Evolutionary conservation across 2,888 invertebrate species (phyloP), one percentile per base, ranked within the genome.

Genomic region (Trissoscelio sp.): DNA sequence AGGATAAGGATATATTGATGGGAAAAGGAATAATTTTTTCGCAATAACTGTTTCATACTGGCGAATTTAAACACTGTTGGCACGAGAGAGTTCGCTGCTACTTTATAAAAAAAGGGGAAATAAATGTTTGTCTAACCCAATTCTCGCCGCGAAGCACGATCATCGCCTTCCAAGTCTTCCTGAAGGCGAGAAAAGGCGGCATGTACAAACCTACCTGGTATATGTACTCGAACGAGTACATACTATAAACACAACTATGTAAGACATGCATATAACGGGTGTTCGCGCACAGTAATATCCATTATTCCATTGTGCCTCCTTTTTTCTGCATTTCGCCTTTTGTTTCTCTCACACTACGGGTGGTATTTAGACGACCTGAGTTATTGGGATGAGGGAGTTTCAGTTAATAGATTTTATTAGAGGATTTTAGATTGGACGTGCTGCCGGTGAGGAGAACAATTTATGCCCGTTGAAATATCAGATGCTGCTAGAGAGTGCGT

Each of bases 91-190:
- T n/a, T n/a, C n/a, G n/a, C n/a, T n/a, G n/a, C 34, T 9, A 11
- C 55, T 46, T 48, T 37, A 22, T 44, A 51, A 77, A 77, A 77
- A 46, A 34, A 9, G 42, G 55, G 24, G 60, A n/a, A 78, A 70
- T 64, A 78, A 72, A 78, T 79, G 66, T 79, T 73, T 79, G 73
- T 55, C 28, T 79, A 79, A 79, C 79, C 79, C 62, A 70, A 79
- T 79, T 79, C 79, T 62, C 46, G 53, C 16, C 44, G 53, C 62
- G 46, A 6, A 31, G 60, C 64, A 42, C 58, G 79, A 72, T 67
- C 67, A 48, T 31, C 67, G 60, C 62, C 73, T 73, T 73, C 58
- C 67, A 6, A 14, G 60, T 67, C 73, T 73, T 73, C 58, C 67
- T 11, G 20, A 62, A 79, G 67, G 73, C 79, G 79, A 73, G 73